These are phyloP conservation scores for Taxidea taxus DNA, from an alignment of 2,113 vertebrate species.

Conservation along the genomic window DNA sequence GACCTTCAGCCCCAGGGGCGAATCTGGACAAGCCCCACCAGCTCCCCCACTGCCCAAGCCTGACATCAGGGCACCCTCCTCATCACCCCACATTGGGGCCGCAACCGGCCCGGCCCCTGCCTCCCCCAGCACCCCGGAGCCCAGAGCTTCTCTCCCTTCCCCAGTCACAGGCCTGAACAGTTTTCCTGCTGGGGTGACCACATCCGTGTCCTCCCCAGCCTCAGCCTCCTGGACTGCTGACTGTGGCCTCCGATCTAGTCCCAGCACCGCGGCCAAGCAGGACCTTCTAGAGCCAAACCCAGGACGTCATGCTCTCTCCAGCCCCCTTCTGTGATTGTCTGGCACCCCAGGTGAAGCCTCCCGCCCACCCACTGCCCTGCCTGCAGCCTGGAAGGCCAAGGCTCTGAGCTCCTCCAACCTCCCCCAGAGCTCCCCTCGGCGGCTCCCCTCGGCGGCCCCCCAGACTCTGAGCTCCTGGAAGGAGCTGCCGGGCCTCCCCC, in stretches of 20 bases:
- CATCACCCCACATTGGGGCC: fast-evolving
- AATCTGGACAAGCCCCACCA: too few species aligned
- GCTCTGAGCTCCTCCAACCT: neutral
- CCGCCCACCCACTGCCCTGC: neutral
- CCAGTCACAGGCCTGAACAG: fast-evolving
- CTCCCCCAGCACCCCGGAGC: neutral
- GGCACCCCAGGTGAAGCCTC: neutral
- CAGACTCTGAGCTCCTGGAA: neutral
- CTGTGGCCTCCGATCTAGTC: neutral
- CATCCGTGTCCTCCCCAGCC: neutral
- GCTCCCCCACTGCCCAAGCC: fast-evolving
- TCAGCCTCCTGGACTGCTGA: neutral
- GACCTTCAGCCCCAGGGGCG: neutral
- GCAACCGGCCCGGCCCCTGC: neutral
- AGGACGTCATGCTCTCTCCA: neutral
- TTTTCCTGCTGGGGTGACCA: neutral
- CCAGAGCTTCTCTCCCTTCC: fast-evolving
- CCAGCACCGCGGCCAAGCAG: neutral
- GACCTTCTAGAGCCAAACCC: neutral
- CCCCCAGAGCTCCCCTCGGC: neutral
- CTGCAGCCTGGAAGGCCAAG: neutral
- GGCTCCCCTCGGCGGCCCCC: neutral
- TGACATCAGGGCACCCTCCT: neutral
- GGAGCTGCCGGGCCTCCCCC: neutral
- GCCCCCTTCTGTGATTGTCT: neutral